phyloP scores from a whole-genome alignment of 2,888 invertebrate genomes.

The Acanthacorydalis orientalis region DNA sequence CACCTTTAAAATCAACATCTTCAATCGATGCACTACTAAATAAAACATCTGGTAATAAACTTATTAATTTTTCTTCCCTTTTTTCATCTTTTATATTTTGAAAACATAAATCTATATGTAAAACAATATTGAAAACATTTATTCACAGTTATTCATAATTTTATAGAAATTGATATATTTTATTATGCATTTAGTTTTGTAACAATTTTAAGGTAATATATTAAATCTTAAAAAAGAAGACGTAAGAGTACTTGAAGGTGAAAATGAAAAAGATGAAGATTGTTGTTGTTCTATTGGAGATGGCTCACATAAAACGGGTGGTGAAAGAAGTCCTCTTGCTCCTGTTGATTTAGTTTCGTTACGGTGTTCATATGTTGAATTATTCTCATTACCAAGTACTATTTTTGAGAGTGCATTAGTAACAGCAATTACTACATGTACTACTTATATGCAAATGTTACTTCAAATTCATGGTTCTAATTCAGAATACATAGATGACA shows the following conservation, averaged over 20 bases:
- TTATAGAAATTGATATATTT: background rate
- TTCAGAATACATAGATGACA: constrained; percentile 29
- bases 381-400: constrained; percentile 23
- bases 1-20: constrained; percentile 25
- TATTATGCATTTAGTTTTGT: background rate
- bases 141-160: no score
- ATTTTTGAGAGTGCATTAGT: constrained; percentile 44
- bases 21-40: constrained; percentile 33
- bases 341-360: constrained; percentile 57
- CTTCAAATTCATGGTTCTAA: constrained; percentile 27
- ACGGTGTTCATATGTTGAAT: constrained; percentile 43
- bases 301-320: constrained; percentile 10
- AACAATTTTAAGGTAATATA: constrained; percentile 24
- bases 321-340: constrained; percentile 14
- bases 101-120: no score
- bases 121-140: no score
- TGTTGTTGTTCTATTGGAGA: constrained; percentile 32
- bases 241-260: constrained; percentile 53
- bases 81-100: no score
- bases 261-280: constrained; percentile 79
- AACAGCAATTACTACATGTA: constrained; percentile 54
- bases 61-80: background rate
- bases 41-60: constrained; percentile 25
- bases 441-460: constrained; percentile 55
- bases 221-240: constrained; percentile 50